Evolutionary conservation across 2,888 invertebrate species (phyloP), one percentile per base, ranked within the genome.

Genomic region (Nemapogon koenigi): DNA sequence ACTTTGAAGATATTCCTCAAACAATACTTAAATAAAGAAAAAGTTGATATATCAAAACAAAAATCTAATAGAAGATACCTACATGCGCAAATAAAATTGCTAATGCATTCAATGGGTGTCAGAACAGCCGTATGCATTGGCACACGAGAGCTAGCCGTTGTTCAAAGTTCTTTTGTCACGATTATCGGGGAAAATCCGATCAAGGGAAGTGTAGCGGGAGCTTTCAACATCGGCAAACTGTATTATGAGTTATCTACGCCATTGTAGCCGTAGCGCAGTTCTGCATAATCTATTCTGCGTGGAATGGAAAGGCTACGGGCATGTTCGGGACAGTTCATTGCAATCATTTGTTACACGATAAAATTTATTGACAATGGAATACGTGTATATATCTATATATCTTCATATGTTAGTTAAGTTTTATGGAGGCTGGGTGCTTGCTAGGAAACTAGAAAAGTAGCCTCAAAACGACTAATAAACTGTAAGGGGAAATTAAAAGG

Each of bases 181-280:
- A 76, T 76, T 75, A 75, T 76, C 75, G 62, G 58, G 65, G 72
- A 65, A 69, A 73, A 75, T 73, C 75, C 75, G 73, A 78, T 78
- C 71, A 66, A 57, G 59, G 66, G 70, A 70, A 72, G 71, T 68
- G 66, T 70, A 65, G 68, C 67, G 62, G 58, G 53, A 53, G 69
- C 70, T 69, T 71, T 70, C 69, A 69, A 67, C 62, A 59, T 56
- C 62, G 61, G 69, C 66, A 68, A 73, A 75, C 75, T 75, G 73
- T 70, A 75, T 75, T 75, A 72, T 72, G 65, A 71, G 70, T 62
- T 72, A 73, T 75, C 75, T 62, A 60, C 59, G 59, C 62, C 51
- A 61, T 68, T 69, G 52, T 51, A 49, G 48, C 42, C 47, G 43
- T 48, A 22, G 19, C 27, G 19, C 51, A 51, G 53, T 60, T 60